Conservation (phyloP, 2,888 invertebrate genomes). For the Anagyrus pseudococci region DNA sequence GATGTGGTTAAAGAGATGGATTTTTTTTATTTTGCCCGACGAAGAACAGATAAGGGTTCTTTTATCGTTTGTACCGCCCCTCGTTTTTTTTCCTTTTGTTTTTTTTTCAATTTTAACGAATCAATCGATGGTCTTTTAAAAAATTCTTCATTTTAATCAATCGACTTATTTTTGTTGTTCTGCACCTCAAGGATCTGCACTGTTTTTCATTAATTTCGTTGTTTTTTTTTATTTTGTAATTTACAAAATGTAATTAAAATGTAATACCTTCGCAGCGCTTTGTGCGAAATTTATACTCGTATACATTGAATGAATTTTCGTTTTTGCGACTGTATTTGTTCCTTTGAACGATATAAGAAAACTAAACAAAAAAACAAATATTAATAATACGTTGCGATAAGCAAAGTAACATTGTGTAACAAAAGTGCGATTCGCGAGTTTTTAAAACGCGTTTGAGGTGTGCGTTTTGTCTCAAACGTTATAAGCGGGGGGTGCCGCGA, state of each 20-base stretch:
- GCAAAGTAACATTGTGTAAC: no score
- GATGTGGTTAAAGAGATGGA: constrained; percentile 10
- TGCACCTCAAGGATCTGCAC: no score
- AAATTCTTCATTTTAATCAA: no score
- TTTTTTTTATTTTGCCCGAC: constrained; percentile 8
- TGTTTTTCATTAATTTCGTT: no score
- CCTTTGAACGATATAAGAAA: constrained; percentile 19
- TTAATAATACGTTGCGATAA: no score
- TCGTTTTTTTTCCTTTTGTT: not conserved
- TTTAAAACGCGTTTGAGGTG: constrained; percentile 27
- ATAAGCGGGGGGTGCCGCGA: constrained; percentile 20
- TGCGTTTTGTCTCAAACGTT: constrained; percentile 25
- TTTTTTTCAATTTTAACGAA: not conserved
- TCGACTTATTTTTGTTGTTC: no score
- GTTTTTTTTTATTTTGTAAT: not conserved
- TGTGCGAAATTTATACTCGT: not conserved
- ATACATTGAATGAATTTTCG: constrained; percentile 22
- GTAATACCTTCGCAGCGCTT: not conserved
- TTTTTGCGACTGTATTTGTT: constrained; percentile 31
- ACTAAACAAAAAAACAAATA: not conserved
- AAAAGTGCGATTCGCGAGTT: constrained; percentile 30
- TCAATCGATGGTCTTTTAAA: not conserved
- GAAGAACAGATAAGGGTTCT: no score
- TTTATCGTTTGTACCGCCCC: no score
- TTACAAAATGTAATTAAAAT: not conserved